Percentiles rank a stretch among this genome's conserved stretches.
Conservation (phyloP, 2,113 vertebrate species). For the Nannobrachium achirus region DNA sequence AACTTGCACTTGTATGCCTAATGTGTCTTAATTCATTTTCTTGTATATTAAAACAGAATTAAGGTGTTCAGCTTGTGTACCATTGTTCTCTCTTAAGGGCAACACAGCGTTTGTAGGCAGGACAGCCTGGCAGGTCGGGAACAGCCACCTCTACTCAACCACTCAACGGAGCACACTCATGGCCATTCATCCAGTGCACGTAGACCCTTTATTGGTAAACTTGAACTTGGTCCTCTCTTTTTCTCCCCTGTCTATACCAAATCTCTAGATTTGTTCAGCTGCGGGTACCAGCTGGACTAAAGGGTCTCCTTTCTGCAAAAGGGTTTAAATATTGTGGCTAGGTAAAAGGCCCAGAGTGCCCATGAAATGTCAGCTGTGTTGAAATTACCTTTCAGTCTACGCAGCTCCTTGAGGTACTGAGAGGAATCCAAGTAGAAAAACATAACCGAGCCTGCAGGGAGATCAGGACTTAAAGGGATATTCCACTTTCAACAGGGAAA, state of each 20-base stretch:
- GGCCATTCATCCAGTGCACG: conserved; percentile 33
- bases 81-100: conserved; percentile 22
- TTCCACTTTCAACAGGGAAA: too few species aligned
- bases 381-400: conserved; percentile 62
- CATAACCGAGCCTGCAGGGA: not conserved
- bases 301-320: conserved; percentile 44
- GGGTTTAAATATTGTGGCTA: conserved; percentile 42
- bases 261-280: too few species aligned
- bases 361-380: conserved; percentile 72
- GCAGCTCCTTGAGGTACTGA: conserved; percentile 45
- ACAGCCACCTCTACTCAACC: conserved; percentile 28
- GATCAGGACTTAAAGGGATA: not conserved
- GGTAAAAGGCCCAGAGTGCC: conserved; percentile 51
- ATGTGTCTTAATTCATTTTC: conserved; percentile 34
- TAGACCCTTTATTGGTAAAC: conserved; percentile 60
- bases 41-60: conserved; percentile 56
- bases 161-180: conserved; percentile 2
- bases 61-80: conserved; percentile 9
- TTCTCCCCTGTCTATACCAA: conserved; percentile 26
- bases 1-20: conserved; percentile 48
- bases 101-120: conserved; percentile 26
- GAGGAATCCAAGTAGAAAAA: conserved; percentile 44
- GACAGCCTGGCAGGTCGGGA: too few species aligned
- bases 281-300: conserved; percentile 17
- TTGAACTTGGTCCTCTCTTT: conserved; percentile 55